phyloP scores from a whole-genome alignment of 2,888 invertebrate genomes.

The Hymenopus coronatus region DNA sequence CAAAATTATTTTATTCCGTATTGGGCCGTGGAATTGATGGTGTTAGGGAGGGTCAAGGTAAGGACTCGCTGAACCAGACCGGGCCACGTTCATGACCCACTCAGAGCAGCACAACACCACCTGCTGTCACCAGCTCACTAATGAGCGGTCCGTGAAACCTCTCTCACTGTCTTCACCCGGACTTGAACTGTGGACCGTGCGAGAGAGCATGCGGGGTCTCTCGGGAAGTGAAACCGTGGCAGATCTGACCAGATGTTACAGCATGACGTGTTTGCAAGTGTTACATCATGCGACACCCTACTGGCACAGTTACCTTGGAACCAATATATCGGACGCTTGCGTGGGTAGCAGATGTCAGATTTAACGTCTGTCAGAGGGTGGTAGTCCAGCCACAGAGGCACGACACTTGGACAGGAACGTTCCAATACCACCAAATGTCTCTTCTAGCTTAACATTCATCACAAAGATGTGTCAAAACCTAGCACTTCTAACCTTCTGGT shows the following conservation, averaged over 20 bases:
- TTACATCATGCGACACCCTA: neutral
- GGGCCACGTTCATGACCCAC: neutral
- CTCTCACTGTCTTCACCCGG: neutral
- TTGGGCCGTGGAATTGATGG: neutral
- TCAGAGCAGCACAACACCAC: neutral
- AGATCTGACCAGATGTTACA: neutral
- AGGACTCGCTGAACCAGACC: neutral
- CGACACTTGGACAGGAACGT: neutral
- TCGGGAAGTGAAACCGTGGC: neutral
- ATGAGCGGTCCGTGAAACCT: neutral
- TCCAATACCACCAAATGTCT: neutral
- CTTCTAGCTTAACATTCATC: too few species aligned
- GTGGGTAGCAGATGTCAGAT: neutral
- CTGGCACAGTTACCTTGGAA: neutral
- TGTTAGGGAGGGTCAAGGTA: neutral
- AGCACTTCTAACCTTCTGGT: neutral
- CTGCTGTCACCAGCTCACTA: neutral
- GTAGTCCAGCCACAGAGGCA: neutral
- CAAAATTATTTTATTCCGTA: neutral
- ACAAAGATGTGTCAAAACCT: too few species aligned
- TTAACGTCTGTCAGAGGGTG: neutral
- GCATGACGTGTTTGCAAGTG: neutral
- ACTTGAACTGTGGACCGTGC: neutral
- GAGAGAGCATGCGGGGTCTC: neutral
- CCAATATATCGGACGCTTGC: neutral